phyloP scores from a whole-genome alignment of 2,113 vertebrate species.

The Elgaria multicarinata region DNA sequence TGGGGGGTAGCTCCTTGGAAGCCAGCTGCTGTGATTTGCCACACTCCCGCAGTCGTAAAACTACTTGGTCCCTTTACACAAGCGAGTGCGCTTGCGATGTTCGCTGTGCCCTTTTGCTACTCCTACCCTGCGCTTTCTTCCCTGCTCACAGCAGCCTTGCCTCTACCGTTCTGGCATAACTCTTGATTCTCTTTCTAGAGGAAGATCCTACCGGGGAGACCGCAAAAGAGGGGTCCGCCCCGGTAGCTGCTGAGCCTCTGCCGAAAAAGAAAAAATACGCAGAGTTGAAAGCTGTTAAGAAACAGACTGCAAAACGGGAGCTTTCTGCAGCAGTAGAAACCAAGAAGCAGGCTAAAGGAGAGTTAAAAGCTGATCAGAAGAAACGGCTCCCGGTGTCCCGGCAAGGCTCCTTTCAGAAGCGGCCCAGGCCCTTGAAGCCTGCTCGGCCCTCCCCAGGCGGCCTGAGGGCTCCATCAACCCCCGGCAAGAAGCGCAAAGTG shows the following conservation, averaged over 20 bases:
- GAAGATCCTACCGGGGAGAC: constrained; percentile 52
- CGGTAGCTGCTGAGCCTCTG: rapidly evolving
- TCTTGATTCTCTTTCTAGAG: constrained; percentile 51
- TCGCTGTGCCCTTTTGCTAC: background rate
- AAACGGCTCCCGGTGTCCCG: constrained; percentile 32
- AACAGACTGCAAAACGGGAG: constrained; percentile 8
- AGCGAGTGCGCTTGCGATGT: background rate
- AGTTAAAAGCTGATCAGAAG: constrained; percentile 41
- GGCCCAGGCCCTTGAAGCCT: constrained; percentile 56
- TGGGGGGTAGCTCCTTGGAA: background rate
- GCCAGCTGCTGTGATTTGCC: background rate
- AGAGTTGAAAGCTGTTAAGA: constrained; percentile 54
- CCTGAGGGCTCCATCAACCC: constrained; percentile 7
- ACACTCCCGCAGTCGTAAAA: background rate
- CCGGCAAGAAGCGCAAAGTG: constrained; percentile 65
- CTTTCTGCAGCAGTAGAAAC: constrained; percentile 26
- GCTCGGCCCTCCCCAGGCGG: constrained; percentile 27
- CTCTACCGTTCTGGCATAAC: background rate
- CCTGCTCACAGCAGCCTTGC: background rate
- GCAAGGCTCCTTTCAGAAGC: constrained; percentile 46
- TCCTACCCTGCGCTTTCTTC: background rate
- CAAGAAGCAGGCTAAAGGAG: constrained; percentile 40
- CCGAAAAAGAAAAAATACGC: constrained; percentile 45
- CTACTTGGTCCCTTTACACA: background rate
- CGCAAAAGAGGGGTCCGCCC: background rate